Evolutionary conservation across 2,797 vertebrate genomes (phyloP).

Genomic region (Acanthornis magna): DNA sequence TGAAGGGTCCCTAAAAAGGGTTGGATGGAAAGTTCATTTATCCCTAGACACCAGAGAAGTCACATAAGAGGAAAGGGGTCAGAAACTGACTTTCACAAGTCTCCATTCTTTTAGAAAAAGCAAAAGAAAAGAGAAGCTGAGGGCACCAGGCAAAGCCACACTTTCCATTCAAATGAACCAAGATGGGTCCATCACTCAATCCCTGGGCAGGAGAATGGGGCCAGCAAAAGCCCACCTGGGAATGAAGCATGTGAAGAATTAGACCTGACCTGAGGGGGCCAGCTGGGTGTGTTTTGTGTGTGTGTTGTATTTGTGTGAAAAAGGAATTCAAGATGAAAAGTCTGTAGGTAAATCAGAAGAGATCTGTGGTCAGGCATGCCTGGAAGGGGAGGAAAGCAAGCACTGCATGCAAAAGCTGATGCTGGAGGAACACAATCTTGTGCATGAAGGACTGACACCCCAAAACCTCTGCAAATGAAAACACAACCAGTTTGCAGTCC

Average conservation of each 20-base stretch:
- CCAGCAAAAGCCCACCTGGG: not conserved
- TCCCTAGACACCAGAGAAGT: not conserved
- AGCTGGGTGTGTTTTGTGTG: fast-evolving
- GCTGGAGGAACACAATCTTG: not conserved
- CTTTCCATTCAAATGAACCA: not conserved
- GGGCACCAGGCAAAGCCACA: not conserved
- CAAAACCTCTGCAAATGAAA: not conserved
- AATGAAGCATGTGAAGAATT: not conserved
- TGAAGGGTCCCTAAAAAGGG: not conserved
- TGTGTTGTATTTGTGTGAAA: not conserved
- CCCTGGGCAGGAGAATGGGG: not conserved
- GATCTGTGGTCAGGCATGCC: not conserved
- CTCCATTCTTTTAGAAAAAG: not conserved
- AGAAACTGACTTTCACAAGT: not conserved
- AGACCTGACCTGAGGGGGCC: not conserved
- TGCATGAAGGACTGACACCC: not conserved
- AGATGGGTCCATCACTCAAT: not conserved
- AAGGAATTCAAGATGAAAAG: not conserved
- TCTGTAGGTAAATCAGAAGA: not conserved
- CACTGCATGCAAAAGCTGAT: fast-evolving
- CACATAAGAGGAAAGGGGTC: not conserved
- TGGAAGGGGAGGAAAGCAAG: not conserved
- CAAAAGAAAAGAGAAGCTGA: not conserved
- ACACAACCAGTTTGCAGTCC: not conserved
- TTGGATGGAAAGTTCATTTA: not conserved